A percentile compares a stretch with the other conserved stretches of the same genome.
Evolutionary conservation across 1,140 invertebrate genomes (phyloP).

Genomic region (Charaxes varanes): DNA sequence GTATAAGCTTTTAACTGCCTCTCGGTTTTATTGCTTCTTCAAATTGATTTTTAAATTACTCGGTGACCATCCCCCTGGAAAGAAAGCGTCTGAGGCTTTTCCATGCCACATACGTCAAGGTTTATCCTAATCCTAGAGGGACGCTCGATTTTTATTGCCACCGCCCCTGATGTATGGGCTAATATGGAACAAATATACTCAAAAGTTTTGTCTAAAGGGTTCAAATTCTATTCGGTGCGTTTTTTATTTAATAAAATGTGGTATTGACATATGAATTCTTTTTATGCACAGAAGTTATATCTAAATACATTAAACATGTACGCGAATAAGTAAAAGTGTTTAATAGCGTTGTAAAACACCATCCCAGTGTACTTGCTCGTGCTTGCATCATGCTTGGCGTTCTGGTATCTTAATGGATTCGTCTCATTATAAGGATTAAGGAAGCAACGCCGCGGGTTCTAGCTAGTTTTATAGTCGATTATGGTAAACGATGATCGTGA

Average conservation of each 20-base stretch:
- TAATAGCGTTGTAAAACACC: no score
- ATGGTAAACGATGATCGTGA: no score
- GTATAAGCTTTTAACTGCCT: constrained; percentile 18
- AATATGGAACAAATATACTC: constrained; percentile 56
- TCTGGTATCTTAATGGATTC: no score
- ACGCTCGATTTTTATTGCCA: constrained; percentile 65
- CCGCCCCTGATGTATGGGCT: constrained; percentile 54
- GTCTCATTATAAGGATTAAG: no score
- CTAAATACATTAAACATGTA: no score
- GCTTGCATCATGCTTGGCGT: no score
- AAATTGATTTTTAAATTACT: constrained; percentile 62
- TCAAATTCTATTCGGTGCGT: constrained; percentile 30
- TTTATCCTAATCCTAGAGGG: constrained; percentile 63
- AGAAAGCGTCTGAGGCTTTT: constrained; percentile 54
- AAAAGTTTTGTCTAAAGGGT: constrained; percentile 40
- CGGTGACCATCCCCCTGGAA: constrained; percentile 33
- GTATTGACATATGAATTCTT: no score
- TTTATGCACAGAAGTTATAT: no score
- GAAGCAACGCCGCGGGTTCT: no score
- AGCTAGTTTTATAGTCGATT: no score
- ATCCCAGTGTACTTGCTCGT: no score
- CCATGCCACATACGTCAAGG: constrained; percentile 64
- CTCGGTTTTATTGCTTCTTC: constrained; percentile 16
- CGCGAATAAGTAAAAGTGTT: no score
- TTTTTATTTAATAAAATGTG: constrained; percentile 12